Conservation (phyloP, 2,113 vertebrate genomes). For the Acrocephalus kingi region DNA sequence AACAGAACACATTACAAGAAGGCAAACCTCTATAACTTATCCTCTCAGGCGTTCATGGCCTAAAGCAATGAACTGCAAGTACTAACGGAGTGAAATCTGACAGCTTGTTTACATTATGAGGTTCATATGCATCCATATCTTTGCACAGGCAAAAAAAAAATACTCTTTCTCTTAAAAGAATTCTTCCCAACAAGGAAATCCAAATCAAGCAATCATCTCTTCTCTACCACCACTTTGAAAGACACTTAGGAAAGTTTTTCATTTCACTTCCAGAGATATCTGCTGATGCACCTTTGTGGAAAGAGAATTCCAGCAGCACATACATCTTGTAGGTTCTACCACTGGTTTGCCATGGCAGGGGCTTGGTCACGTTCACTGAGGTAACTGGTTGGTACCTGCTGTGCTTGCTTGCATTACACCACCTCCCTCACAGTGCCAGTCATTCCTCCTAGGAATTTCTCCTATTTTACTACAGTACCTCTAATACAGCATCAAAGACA, state of each 20-base stretch:
- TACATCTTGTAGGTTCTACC: background rate
- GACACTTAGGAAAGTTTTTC: background rate
- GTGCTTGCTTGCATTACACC: background rate
- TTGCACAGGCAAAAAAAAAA: background rate
- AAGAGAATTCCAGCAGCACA: background rate
- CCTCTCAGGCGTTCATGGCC: background rate
- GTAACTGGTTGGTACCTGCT: background rate
- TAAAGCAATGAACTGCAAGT: background rate
- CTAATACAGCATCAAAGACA: background rate
- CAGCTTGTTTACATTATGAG: background rate
- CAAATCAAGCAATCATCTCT: background rate
- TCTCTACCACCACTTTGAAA: background rate
- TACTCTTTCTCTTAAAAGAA: background rate
- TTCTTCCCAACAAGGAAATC: background rate
- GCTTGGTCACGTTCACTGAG: accelerated
- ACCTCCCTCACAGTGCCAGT: background rate
- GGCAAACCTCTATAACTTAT: background rate
- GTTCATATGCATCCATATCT: background rate
- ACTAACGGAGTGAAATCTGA: background rate
- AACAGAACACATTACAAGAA: background rate
- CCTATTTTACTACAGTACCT: background rate
- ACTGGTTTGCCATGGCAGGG: accelerated
- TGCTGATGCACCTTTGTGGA: background rate
- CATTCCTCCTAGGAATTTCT: background rate
- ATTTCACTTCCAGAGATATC: background rate